phyloP scores from a whole-genome alignment of 1,140 invertebrate species.

The Hydropsyche tenuis region DNA sequence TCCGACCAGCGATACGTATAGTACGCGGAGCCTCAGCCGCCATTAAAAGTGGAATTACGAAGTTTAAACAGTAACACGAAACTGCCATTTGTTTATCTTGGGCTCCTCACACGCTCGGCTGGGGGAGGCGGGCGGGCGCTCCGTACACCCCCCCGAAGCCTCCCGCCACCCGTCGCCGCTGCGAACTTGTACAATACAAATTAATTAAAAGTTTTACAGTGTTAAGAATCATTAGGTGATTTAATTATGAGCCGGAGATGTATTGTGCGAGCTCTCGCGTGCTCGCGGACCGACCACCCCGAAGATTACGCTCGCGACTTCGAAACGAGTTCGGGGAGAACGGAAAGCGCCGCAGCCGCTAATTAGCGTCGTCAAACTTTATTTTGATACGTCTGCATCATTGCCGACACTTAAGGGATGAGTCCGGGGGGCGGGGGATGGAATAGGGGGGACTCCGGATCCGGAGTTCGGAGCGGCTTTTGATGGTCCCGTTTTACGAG shows the following conservation, averaged over 20 bases:
- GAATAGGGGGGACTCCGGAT: no score
- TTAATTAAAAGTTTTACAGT: constrained; percentile 52
- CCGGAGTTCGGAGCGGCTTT: background rate
- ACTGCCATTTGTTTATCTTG: constrained; percentile 51
- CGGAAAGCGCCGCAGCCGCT: background rate
- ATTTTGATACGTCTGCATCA: constrained; percentile 26
- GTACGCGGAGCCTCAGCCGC: constrained; percentile 39
- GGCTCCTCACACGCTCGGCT: constrained; percentile 51
- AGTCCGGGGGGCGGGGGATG: no score
- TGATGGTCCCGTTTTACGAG: no score
- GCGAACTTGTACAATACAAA: constrained; percentile 51
- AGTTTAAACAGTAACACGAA: constrained; percentile 52
- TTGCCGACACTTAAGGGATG: background rate
- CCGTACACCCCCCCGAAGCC: constrained; percentile 52
- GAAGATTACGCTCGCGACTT: constrained; percentile 22
- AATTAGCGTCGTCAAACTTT: constrained; percentile 27
- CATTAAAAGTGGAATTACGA: constrained; percentile 51
- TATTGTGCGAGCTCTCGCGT: constrained; percentile 43
- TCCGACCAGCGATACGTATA: constrained; percentile 39
- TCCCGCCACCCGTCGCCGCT: constrained; percentile 22
- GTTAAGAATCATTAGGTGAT: constrained; percentile 52
- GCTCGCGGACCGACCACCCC: constrained; percentile 13
- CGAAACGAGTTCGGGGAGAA: background rate
- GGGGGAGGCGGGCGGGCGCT: constrained; percentile 49
- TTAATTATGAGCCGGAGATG: constrained; percentile 51